Percentiles rank a stretch among this genome's conserved stretches.
Evolutionary conservation across 2,113 vertebrate genomes (phyloP).

Genomic region (Lucifuga dentata): DNA sequence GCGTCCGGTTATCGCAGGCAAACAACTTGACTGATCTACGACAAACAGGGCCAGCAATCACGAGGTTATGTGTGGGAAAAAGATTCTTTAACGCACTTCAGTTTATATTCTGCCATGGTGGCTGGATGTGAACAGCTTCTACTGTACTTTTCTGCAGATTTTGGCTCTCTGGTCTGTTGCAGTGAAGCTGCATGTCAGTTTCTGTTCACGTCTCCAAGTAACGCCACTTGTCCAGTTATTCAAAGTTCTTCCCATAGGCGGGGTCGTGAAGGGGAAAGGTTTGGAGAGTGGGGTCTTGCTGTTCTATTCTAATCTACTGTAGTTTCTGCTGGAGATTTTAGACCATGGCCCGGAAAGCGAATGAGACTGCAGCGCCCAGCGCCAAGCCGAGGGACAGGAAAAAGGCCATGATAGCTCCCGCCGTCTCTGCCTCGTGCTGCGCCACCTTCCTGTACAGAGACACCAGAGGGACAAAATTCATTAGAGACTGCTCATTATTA

Average conservation of each 20-base stretch:
- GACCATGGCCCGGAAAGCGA: slow-evolving; percentile 85
- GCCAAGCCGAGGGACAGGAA: slow-evolving; percentile 95
- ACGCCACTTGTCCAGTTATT: background rate
- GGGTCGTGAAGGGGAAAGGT: background rate
- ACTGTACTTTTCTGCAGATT: background rate
- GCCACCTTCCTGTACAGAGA: slow-evolving; percentile 88
- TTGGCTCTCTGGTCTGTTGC: background rate
- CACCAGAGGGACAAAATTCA: slow-evolving; percentile 14
- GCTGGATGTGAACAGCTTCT: background rate
- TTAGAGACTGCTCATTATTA: background rate
- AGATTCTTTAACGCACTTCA: slow-evolving; percentile 26
- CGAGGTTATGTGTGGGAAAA: too few relatives aligned
- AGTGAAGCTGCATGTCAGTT: too few relatives aligned
- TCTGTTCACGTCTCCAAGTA: slow-evolving; percentile 1
- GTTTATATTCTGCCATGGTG: background rate
- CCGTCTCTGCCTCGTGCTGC: slow-evolving; percentile 90
- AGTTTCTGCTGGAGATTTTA: slow-evolving; percentile 65
- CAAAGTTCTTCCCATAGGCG: background rate
- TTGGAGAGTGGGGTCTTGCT: slow-evolving; percentile 5
- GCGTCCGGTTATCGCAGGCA: background rate
- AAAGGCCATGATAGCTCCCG: slow-evolving; percentile 96
- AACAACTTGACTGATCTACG: slow-evolving; percentile 22
- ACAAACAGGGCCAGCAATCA: too few relatives aligned
- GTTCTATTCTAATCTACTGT: slow-evolving; percentile 25
- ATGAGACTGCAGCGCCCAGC: slow-evolving; percentile 89